Evolutionary conservation across 2,888 invertebrate species (phyloP).

Genomic region (Esperia sulphurella): DNA sequence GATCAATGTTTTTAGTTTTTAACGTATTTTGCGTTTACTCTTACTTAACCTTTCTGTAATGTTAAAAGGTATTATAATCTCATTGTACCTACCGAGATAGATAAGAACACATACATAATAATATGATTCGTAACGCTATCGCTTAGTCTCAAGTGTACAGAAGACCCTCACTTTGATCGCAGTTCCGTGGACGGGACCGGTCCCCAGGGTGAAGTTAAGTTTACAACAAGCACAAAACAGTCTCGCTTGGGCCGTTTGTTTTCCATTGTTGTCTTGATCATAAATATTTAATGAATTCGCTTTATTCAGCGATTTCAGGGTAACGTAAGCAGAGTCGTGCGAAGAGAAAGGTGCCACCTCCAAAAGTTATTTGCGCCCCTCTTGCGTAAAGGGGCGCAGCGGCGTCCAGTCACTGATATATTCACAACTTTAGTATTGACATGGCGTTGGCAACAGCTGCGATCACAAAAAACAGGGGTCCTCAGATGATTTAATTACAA

Average conservation of each 20-base stretch:
- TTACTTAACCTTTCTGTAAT: no score
- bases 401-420: no score
- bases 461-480: no score
- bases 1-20: no score
- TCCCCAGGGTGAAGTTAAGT: conserved; percentile 36
- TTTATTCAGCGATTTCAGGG: not conserved
- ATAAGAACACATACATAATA: not conserved
- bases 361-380: not conserved
- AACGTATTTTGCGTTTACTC: no score
- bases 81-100: no score
- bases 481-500: no score
- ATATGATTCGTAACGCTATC: conserved; percentile 9
- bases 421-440: no score
- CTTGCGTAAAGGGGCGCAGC: no score
- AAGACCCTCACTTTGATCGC: conserved; percentile 28
- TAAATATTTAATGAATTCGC: conserved; percentile 31
- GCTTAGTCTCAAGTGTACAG: conserved; percentile 3
- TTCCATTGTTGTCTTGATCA: conserved; percentile 31
- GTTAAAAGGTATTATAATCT: no score
- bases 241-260: conserved; percentile 27
- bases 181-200: conserved; percentile 30
- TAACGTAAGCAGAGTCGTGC: not conserved
- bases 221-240: conserved; percentile 34
- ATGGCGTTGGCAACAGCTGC: no score
- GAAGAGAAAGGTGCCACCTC: not conserved